Evolutionary conservation across 2,797 vertebrate genomes (phyloP).

Genomic region (Squalus acanthias): DNA sequence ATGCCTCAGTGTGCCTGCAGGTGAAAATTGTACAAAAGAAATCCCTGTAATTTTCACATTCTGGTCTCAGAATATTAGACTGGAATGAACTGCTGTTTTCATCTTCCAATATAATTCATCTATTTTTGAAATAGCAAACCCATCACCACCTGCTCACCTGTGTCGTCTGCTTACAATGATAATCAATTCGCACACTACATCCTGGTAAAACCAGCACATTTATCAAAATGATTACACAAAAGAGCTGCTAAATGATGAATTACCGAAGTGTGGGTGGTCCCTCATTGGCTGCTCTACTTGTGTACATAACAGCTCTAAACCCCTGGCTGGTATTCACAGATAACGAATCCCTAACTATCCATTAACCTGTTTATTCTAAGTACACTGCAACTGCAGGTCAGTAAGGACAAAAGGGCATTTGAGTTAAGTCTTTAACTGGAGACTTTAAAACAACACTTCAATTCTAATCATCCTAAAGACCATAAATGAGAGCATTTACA

Average conservation of each 20-base stretch:
- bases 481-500: background rate
- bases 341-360: conserved; percentile 7
- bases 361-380: conserved; percentile 12
- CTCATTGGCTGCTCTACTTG: conserved; percentile 14
- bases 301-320: background rate
- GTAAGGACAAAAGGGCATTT: conserved; percentile 1
- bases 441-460: background rate
- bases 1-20: background rate
- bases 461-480: background rate
- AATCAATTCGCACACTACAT: conserved; percentile 27
- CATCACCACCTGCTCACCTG: background rate
- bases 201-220: conserved; percentile 29
- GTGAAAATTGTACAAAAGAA: background rate
- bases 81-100: background rate
- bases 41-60: background rate
- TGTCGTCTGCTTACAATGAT: conserved; percentile 27
- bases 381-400: background rate
- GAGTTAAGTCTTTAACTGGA: background rate
- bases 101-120: conserved; percentile 13
- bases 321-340: conserved; percentile 5
- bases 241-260: conserved; percentile 32
- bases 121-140: conserved; percentile 8
- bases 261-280: conserved; percentile 7
- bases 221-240: conserved; percentile 36
- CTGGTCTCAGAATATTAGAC: background rate